Percentiles rank a stretch among this genome's conserved stretches.
These are phyloP conservation scores for Drosophila leonis DNA, from an alignment of 2,888 invertebrate genomes.

Conservation along the genomic window DNA sequence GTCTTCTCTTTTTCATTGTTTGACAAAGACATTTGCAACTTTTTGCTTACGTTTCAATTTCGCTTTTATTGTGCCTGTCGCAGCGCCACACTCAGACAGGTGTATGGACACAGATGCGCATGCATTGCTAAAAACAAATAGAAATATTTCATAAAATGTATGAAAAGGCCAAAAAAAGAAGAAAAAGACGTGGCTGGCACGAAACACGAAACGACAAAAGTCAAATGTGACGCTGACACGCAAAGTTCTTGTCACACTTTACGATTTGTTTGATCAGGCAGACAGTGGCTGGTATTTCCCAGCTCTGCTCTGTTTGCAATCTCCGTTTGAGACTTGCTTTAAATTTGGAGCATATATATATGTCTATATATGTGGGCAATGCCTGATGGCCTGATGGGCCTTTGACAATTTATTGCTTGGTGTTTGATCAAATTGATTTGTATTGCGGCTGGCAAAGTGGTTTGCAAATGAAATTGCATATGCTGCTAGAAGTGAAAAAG, in stretches of 20 bases:
- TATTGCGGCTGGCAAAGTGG: constrained; percentile 21
- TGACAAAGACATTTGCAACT: constrained; percentile 55
- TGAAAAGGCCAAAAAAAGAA: constrained; percentile 12
- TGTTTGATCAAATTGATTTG: constrained; percentile 78
- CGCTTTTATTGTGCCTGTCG: constrained; percentile 49
- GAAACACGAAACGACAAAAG: constrained; percentile 71
- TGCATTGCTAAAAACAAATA: constrained; percentile 23
- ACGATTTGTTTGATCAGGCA: constrained; percentile 55
- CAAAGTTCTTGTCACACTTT: constrained; percentile 74
- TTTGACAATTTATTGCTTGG: constrained; percentile 27
- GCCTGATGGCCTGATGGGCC: background rate
- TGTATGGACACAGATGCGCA: constrained; percentile 16
- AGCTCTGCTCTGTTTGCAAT: constrained; percentile 5
- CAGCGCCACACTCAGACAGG: constrained; percentile 21
- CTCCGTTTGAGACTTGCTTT: constrained; percentile 5
- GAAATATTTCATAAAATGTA: constrained; percentile 44
- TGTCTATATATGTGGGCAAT: background rate
- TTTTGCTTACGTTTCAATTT: constrained; percentile 70
- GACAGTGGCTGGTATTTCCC: background rate
- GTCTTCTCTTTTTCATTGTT: constrained; percentile 37
- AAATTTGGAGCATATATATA: background rate
- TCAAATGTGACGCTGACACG: constrained; percentile 79
- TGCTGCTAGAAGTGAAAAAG: too few relatives aligned
- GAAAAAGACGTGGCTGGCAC: constrained; percentile 44
- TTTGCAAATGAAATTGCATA: constrained; percentile 55